Conservation (phyloP, 2,888 invertebrate species). For the Halocaridina rubra region DNA sequence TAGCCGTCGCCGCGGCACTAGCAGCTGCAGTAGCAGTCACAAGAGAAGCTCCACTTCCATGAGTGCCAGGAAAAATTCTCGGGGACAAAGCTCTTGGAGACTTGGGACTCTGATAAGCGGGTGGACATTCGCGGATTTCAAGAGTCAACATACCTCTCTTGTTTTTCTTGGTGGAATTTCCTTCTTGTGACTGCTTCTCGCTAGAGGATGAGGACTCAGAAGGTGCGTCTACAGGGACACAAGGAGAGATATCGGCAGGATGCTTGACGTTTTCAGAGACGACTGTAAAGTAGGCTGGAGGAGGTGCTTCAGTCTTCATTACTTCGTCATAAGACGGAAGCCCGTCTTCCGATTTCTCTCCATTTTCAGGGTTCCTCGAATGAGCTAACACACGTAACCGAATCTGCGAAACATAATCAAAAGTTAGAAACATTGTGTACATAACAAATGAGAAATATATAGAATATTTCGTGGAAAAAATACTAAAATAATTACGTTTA, state of each 20-base stretch:
- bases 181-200: not conserved
- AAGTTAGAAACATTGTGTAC: too few relatives aligned
- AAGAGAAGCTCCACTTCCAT: not conserved
- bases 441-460: too few relatives aligned
- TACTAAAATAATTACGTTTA: too few relatives aligned
- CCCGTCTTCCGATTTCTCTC: constrained; percentile 30
- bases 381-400: constrained; percentile 38
- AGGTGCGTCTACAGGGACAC: not conserved
- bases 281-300: constrained; percentile 57
- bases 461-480: too few relatives aligned
- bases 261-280: constrained; percentile 27
- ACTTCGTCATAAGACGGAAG: constrained; percentile 62
- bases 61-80: constrained; percentile 12
- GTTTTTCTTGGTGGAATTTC: not conserved
- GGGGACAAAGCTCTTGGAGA: constrained; percentile 16
- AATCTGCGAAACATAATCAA: constrained; percentile 35
- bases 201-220: not conserved
- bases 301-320: constrained; percentile 61
- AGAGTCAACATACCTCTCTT: not conserved
- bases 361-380: not conserved
- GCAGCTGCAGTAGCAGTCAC: constrained; percentile 36
- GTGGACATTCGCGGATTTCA: not conserved
- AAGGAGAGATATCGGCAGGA: not conserved
- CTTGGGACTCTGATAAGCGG: constrained; percentile 34
- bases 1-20: constrained; percentile 24